Conservation (phyloP, 2,888 invertebrate genomes). For the Scaptodrosophila latifasciaeformis region DNA sequence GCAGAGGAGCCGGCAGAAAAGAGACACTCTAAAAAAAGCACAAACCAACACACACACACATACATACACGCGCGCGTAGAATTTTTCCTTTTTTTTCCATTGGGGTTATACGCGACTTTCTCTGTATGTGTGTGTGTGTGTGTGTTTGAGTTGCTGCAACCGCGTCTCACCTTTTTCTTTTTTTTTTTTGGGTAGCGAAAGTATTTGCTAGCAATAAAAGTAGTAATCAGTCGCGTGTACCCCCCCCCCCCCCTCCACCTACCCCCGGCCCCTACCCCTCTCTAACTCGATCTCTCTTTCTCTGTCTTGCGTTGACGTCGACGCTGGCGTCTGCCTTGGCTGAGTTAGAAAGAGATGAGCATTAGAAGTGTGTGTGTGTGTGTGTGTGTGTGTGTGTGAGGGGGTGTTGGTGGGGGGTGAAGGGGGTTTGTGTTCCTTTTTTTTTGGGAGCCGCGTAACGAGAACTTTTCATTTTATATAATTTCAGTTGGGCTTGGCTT, state of each 20-base stretch:
- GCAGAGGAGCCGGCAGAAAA: slow-evolving; percentile 30
- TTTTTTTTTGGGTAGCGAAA: slow-evolving; percentile 51
- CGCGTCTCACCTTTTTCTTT: slow-evolving; percentile 62
- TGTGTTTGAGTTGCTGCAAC: background rate
- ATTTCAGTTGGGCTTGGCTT: slow-evolving; percentile 53
- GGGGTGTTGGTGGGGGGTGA: too few relatives aligned
- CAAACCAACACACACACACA: too few relatives aligned
- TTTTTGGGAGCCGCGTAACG: slow-evolving; percentile 66
- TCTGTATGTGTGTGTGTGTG: too few relatives aligned
- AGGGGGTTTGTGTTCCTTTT: too few relatives aligned
- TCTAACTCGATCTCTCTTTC: too few relatives aligned
- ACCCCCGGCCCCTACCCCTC: slow-evolving; percentile 20
- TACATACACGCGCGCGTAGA: slow-evolving; percentile 13
- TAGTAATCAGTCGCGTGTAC: slow-evolving; percentile 73
- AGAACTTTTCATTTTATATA: slow-evolving; percentile 68
- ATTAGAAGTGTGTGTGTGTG: slow-evolving; percentile 58
- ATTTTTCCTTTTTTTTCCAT: slow-evolving; percentile 9
- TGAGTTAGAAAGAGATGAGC: slow-evolving; percentile 75
- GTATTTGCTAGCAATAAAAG: slow-evolving; percentile 74
- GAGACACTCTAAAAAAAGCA: slow-evolving; percentile 50
- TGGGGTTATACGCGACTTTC: slow-evolving; percentile 27
- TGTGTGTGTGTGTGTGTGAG: too few relatives aligned
- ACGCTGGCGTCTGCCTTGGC: slow-evolving; percentile 27
- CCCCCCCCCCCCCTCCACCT: background rate
- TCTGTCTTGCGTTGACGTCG: background rate